Percentiles rank a stretch among this genome's conserved stretches.
phyloP scores from a whole-genome alignment of 2,888 invertebrate genomes.

The Sipha maydis region DNA sequence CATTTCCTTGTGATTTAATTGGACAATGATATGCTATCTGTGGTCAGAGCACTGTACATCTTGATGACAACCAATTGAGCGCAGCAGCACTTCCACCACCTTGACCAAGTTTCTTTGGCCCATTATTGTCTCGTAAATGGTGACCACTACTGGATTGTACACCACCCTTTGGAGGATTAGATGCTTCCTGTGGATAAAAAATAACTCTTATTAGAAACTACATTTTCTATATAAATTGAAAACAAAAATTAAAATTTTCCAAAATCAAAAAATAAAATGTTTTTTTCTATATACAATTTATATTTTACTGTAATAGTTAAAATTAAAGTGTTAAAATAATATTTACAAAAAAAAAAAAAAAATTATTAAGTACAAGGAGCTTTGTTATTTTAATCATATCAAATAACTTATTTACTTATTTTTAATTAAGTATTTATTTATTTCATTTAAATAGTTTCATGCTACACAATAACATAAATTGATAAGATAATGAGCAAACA shows the following conservation, averaged over 20 bases:
- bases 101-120: slow-evolving; percentile 36
- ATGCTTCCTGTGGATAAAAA: slow-evolving; percentile 78
- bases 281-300: not conserved
- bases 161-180: slow-evolving; percentile 86
- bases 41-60: slow-evolving; percentile 48
- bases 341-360: not conserved
- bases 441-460: not conserved
- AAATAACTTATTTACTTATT: not conserved
- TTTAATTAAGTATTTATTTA: not conserved
- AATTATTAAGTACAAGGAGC: not conserved
- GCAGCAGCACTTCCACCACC: slow-evolving; percentile 30
- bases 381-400: not conserved
- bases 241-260: not conserved
- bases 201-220: not conserved
- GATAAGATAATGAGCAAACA: not conserved
- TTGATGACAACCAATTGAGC: slow-evolving; percentile 46
- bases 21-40: slow-evolving; percentile 2
- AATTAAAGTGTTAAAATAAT: not conserved
- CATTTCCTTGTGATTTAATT: slow-evolving; percentile 23
- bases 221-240: not conserved
- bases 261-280: not conserved
- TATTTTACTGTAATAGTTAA: not conserved
- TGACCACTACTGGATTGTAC: slow-evolving; percentile 71
- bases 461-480: not conserved
- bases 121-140: slow-evolving; percentile 44